Base-by-base conservation (phyloP, 2,888 invertebrate genomes). In the Cremastinae sp. region DNA sequence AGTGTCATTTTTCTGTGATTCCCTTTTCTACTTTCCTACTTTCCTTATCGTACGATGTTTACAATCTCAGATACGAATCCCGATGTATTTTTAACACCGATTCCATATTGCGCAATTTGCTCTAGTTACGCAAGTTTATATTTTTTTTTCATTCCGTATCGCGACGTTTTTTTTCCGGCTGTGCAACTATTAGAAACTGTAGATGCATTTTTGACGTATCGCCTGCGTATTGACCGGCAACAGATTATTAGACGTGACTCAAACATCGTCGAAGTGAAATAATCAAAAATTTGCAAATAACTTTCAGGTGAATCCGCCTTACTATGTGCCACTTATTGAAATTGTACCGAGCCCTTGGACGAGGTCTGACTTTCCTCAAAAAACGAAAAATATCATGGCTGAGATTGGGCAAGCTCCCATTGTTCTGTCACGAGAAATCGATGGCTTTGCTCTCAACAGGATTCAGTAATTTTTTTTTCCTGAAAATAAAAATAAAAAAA, bases 281-380 rank as follows among this genome's bases (percentile, higher is more conserved):
- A 36, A 7, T 4, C 5, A 9, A 36, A 36, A 36, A 36, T 36
- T 4, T 36, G 28, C 28, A 28, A 28, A 28, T 10, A 3, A 66
- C 38, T 54, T 75, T 10, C 74, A 93, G 90, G 96, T 98, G 1
- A 98, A 98, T 90, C 98, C 98, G 3, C 98, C 98, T 0, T 98
- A 98, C 89, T 98, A 97, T 88, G 96, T 98, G 20, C 97, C 98
- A 0, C 91, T 98, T 51, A 97, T 98, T 0, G 98, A 99, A 91
- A 92, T 99, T 10, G 96, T 98, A 0, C 98, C 98, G 0, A 96
- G 98, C 0, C 96, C 97, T 2, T 98, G 97, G 97, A 98, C 98
- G 0, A 93, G 94, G 62, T 92, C 94, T 0, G 94, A 94, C 77
- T 93, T 96, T 8, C 93, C 95, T 0, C 91, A 91, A 53, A 94